Evolutionary conservation across 2,113 vertebrate species (phyloP), one percentile per base, ranked within the genome.

Genomic region (Lophius piscatorius): DNA sequence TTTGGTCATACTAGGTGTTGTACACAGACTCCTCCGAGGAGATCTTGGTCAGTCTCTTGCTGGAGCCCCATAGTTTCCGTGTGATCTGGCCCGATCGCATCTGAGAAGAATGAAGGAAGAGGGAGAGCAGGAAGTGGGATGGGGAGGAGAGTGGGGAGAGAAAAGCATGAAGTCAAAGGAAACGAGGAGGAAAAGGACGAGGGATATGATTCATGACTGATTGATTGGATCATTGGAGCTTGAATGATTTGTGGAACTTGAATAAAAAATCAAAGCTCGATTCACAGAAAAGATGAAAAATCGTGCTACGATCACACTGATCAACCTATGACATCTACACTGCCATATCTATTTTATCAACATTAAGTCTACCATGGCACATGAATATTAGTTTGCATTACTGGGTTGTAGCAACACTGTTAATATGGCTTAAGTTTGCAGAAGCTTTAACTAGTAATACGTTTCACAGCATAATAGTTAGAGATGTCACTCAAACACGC

Each of bases 61-160:
- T 96, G 87, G 96, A 95, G 81, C 97, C 97, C 96, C 97, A 99
- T 68, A 98, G 90, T 88, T 98, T 99, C 90, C 96, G 90, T 29
- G 95, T 95, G 84, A 98, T 95, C 90, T 98, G 97, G 82, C 95
- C 93, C 54, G 93, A 93, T 66, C 94, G 95, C 91, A 95, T 96
- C 96, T 98, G 93, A 92, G 93, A 84, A 81, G 85, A 87, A 83
- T 57, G 90, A 89, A 91, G 67, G 88, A 50, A 29, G 63, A 52
- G 26, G 66, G 80, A 70, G 88, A 81, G 63, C 35, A 70, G 29
- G 40, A 44, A 9, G 51, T 29, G 13, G 24, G 26, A 47, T 34
- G 73, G 60, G 63, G 62, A 67, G 70, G 77, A 74, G 34, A 75
- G 74, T 69, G 80, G 31, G 48, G 22, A 38, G 31, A 22, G 17